Conservation (phyloP, 2,888 invertebrate species). For the Caenorhabditis angaria region DNA sequence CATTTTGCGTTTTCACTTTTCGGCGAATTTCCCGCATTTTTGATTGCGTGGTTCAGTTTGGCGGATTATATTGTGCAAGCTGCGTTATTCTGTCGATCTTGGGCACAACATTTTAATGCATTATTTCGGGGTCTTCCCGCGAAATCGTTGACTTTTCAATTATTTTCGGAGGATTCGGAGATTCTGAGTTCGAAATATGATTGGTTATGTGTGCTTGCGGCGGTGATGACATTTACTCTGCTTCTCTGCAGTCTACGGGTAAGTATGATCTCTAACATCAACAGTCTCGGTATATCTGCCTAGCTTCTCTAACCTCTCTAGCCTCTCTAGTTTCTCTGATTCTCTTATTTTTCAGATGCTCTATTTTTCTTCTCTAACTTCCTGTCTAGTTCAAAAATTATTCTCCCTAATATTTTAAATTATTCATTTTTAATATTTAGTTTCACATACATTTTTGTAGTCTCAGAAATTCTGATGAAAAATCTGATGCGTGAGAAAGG, state of each 20-base stretch:
- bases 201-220: constrained; percentile 30
- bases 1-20: constrained; percentile 47
- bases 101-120: constrained; percentile 50
- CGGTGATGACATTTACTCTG: constrained; percentile 41
- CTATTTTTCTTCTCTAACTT: too few relatives aligned
- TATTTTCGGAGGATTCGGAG: constrained; percentile 24
- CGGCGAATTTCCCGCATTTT: constrained; percentile 50
- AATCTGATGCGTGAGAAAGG: too few relatives aligned
- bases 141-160: constrained; percentile 23
- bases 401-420: too few relatives aligned
- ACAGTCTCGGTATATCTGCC: too few relatives aligned
- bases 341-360: background rate
- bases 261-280: too few relatives aligned
- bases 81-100: constrained; percentile 39
- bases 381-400: too few relatives aligned
- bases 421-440: too few relatives aligned
- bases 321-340: background rate
- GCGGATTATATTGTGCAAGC: constrained; percentile 41
- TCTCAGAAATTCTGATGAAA: too few relatives aligned
- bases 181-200: constrained; percentile 39
- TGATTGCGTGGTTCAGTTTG: constrained; percentile 46
- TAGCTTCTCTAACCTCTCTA: too few relatives aligned
- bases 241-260: constrained; percentile 45
- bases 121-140: constrained; percentile 46
- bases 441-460: too few relatives aligned